phyloP scores from a whole-genome alignment of 1,140 invertebrate genomes.

The Drosophila punjabiensis region DNA sequence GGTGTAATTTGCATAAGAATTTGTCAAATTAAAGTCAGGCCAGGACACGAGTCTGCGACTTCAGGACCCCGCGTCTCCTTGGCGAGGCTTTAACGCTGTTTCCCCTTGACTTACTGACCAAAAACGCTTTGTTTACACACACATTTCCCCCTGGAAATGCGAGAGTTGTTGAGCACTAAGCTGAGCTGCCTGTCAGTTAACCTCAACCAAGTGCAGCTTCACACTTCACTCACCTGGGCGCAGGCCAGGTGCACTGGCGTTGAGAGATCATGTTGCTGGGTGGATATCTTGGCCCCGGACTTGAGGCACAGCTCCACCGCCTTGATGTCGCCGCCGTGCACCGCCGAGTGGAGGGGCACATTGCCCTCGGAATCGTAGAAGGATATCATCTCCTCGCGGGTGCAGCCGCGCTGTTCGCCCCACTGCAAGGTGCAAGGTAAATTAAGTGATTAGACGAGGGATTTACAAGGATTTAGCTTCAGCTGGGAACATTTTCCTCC shows the following conservation, averaged over 20 bases:
- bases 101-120: conserved; percentile 38
- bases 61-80: not conserved
- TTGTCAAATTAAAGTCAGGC: conserved; percentile 77
- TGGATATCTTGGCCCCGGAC: conserved; percentile 94
- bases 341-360: conserved; percentile 94
- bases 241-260: conserved; percentile 96
- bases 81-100: conserved; percentile 11
- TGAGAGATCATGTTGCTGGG: conserved; percentile 94
- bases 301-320: conserved; percentile 94
- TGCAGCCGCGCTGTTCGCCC: conserved; percentile 91
- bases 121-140: conserved; percentile 23
- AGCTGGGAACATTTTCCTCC: not conserved
- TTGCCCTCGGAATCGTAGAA: conserved; percentile 94
- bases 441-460: conserved; percentile 64
- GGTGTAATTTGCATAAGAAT: conserved; percentile 75
- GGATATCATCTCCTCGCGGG: conserved; percentile 92
- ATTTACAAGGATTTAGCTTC: not conserved
- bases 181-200: conserved; percentile 22
- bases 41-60: conserved; percentile 6
- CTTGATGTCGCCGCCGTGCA: conserved; percentile 94
- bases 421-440: conserved; percentile 87
- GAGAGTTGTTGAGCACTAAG: conserved; percentile 15
- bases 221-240: conserved; percentile 88
- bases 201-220: not conserved
- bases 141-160: conserved; percentile 30